Conservation (phyloP, 2,797 vertebrate species). For the Coccyzus lansbergi region DNA sequence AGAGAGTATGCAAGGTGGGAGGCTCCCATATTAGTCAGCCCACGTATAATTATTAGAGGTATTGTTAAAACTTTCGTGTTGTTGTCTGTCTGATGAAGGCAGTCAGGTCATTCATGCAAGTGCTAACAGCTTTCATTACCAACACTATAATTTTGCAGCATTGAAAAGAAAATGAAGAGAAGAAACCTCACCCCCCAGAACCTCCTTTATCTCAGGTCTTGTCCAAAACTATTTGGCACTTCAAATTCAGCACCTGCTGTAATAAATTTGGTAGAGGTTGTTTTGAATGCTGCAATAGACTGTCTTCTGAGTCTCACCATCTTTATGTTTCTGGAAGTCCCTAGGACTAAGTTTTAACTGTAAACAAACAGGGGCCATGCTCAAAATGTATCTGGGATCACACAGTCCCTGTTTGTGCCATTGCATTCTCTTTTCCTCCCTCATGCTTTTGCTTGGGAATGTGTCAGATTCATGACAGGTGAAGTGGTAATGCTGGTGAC, state of each 20-base stretch:
- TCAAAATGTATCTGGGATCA: neutral
- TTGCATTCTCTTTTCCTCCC: neutral
- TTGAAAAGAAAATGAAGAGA: neutral
- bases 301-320: neutral
- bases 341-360: neutral
- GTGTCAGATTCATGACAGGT: accelerated
- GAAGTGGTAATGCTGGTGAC: neutral
- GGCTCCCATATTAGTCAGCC: neutral
- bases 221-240: neutral
- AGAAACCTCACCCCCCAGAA: neutral
- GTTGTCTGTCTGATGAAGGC: neutral
- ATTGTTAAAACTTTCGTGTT: neutral
- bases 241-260: neutral
- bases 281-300: neutral
- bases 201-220: neutral
- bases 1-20: neutral
- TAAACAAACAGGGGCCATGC: neutral
- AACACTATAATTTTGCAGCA: neutral
- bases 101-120: neutral
- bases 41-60: neutral
- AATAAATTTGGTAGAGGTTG: neutral
- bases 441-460: neutral
- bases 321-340: neutral
- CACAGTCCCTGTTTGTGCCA: accelerated
- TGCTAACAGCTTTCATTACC: neutral